A percentile compares a stretch with the other conserved stretches of the same genome.
These are phyloP conservation scores for Coelopa frigida DNA, from an alignment of 1,140 invertebrate genomes.

Conservation along the genomic window DNA sequence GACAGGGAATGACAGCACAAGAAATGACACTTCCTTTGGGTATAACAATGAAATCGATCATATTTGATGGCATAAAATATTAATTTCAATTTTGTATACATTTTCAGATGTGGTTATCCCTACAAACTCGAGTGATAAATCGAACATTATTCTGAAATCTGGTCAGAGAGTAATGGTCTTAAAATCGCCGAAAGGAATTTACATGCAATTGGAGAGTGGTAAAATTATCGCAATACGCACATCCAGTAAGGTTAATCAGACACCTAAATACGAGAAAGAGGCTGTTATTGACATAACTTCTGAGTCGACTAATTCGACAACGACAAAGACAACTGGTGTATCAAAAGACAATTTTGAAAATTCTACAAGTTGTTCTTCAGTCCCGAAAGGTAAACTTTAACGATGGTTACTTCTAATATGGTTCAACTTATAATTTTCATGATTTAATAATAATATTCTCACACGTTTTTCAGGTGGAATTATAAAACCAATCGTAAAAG, in stretches of 20 bases:
- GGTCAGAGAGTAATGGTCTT: slow-evolving; percentile 90
- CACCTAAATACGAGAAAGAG: slow-evolving; percentile 26
- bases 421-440: background rate
- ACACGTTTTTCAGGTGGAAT: no score
- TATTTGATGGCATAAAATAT: background rate
- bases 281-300: slow-evolving; percentile 40
- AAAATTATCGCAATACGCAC: slow-evolving; percentile 85
- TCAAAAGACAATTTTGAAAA: background rate
- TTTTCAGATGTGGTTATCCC: slow-evolving; percentile 80
- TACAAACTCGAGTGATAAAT: slow-evolving; percentile 79
- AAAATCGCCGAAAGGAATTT: slow-evolving; percentile 91
- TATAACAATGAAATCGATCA: slow-evolving; percentile 30
- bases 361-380: background rate
- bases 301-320: slow-evolving; percentile 13
- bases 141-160: slow-evolving; percentile 79
- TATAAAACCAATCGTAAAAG: no score
- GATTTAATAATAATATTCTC: background rate
- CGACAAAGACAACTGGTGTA: background rate
- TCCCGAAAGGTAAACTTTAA: slow-evolving; percentile 1
- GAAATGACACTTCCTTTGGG: slow-evolving; percentile 84
- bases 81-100: background rate
- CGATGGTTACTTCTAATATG: slow-evolving; percentile 2
- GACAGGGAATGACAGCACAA: slow-evolving; percentile 89
- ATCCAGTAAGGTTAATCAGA: slow-evolving; percentile 26
- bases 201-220: slow-evolving; percentile 90